A percentile compares a stretch with the other conserved stretches of the same genome.
Evolutionary conservation across 2,113 vertebrate genomes (phyloP).

Genomic region (Actenoides lindsayi): DNA sequence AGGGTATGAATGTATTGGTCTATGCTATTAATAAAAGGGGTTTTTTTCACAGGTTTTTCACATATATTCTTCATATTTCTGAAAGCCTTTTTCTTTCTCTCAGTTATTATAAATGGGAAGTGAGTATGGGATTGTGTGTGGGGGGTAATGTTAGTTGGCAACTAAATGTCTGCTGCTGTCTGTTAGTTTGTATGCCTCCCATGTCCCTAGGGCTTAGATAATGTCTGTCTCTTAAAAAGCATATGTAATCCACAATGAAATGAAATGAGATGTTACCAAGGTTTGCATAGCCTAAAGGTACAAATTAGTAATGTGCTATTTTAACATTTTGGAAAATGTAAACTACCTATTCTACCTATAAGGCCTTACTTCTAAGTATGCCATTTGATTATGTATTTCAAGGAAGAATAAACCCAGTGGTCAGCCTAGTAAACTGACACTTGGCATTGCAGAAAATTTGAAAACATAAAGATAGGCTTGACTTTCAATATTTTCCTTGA

Average conservation of each 20-base stretch:
- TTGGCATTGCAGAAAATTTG: background rate
- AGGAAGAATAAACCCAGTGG: background rate
- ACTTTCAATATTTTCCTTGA: background rate
- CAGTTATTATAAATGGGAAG: slow-evolving; percentile 38
- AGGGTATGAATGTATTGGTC: background rate
- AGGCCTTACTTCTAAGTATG: background rate
- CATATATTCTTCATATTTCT: background rate
- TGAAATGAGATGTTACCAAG: slow-evolving; percentile 57
- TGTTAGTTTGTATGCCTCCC: slow-evolving; percentile 41
- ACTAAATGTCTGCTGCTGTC: slow-evolving; percentile 50
- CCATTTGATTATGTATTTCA: background rate
- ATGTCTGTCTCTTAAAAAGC: slow-evolving; percentile 62
- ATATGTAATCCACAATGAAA: slow-evolving; percentile 50
- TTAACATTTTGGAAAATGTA: slow-evolving; percentile 35
- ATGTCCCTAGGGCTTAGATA: slow-evolving; percentile 52
- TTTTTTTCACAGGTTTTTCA: slow-evolving; percentile 13
- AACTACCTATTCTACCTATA: background rate
- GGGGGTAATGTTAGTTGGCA: background rate
- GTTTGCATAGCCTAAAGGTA: slow-evolving; percentile 44
- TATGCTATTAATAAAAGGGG: slow-evolving; percentile 28
- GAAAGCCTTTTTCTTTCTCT: slow-evolving; percentile 7
- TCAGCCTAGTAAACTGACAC: background rate
- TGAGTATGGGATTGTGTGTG: background rate
- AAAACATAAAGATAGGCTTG: background rate
- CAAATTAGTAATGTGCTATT: slow-evolving; percentile 53